Base-by-base conservation (phyloP, 2,888 invertebrate genomes). In the Dromius quadrimaculatus region DNA sequence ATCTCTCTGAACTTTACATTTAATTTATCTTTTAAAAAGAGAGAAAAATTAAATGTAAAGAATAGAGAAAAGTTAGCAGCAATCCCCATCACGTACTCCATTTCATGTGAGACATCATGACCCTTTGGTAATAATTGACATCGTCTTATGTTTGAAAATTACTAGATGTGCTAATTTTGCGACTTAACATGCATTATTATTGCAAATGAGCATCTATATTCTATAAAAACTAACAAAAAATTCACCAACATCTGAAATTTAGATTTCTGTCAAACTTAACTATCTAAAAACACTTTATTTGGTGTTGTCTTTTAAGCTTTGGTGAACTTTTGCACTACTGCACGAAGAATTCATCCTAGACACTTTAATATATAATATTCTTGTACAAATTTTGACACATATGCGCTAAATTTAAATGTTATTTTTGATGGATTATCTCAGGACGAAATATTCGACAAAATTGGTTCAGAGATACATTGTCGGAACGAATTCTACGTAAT, bases 51-150 rank as follows among this genome's bases (percentile, higher is more conserved):
- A n/a, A n/a, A n/a, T n/a, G n/a, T n/a, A n/a, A n/a, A n/a, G n/a
- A n/a, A n/a, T n/a, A n/a, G n/a, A n/a, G n/a, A n/a, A n/a, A n/a
- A n/a, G n/a, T n/a, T n/a, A n/a, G n/a, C n/a, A n/a, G n/a, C n/a
- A n/a, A n/a, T n/a, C n/a, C n/a, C n/a, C n/a, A n/a, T n/a, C n/a
- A n/a, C n/a, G n/a, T n/a, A n/a, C n/a, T n/a, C n/a, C n/a, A n/a
- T n/a, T n/a, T n/a, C n/a, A n/a, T n/a, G n/a, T n/a, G n/a, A n/a
- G n/a, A n/a, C n/a, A n/a, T n/a, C n/a, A n/a, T n/a, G n/a, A n/a
- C 36, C 54, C 66, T 66, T 66, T 66, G 66, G 66, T 66, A 57
- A 41, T 66, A 66, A 66, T 66, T 66, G 66, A 66, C 66, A 54
- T 66, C 41, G 54, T 66, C 38, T 66, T 54, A 57, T 66, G 57